These are phyloP conservation scores for Pseudolaguvia tuberculata DNA, from an alignment of 2,113 vertebrate genomes.

Conservation along the genomic window DNA sequence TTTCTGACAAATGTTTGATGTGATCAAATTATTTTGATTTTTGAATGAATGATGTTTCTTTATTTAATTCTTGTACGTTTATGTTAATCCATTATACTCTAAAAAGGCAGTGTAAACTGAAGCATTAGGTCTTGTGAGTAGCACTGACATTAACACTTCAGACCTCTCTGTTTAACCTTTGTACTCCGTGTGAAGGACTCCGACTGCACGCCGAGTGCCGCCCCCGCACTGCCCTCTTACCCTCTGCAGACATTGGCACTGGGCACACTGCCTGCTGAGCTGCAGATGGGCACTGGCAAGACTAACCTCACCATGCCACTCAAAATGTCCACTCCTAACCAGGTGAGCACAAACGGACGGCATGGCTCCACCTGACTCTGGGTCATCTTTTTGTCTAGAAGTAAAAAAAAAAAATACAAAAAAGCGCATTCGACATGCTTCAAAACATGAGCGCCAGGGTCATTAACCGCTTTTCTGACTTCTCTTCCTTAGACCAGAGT, in stretches of 20 bases:
- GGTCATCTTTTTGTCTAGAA: not conserved
- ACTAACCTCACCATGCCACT: conserved; percentile 72
- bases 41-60: no score
- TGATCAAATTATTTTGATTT: not conserved
- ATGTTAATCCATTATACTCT: not conserved
- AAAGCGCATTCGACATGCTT: no score
- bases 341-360: conserved; percentile 66
- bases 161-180: not conserved
- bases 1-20: no score
- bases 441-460: not conserved
- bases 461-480: not conserved
- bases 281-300: conserved; percentile 77
- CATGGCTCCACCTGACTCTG: not conserved
- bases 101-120: not conserved
- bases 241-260: conserved; percentile 75
- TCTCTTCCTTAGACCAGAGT: conserved; percentile 59
- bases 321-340: conserved; percentile 78
- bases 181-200: conserved; percentile 77
- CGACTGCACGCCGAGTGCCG: conserved; percentile 79
- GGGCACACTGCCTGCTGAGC: conserved; percentile 71
- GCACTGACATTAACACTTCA: not conserved
- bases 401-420: not conserved
- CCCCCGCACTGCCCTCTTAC: conserved; percentile 76
- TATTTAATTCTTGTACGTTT: not conserved
- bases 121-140: not conserved